These are phyloP conservation scores for Corythornis vintsioides DNA, from an alignment of 2,113 vertebrate species.

Conservation along the genomic window DNA sequence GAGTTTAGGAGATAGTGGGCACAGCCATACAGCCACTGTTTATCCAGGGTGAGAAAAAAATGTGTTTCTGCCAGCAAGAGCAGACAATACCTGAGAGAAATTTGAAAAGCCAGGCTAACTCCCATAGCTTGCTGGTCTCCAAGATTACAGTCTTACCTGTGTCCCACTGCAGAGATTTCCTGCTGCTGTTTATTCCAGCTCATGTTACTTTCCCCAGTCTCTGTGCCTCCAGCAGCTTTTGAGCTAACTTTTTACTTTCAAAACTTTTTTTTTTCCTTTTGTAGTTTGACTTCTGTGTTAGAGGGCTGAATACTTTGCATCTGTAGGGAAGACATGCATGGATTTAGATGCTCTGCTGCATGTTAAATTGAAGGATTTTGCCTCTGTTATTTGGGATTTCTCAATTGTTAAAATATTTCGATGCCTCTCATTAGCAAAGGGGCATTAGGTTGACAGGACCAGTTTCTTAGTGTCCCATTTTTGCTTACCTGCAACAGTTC, in stretches of 20 bases:
- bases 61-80: neutral
- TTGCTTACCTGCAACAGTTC: constrained; percentile 23
- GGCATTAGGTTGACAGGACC: neutral
- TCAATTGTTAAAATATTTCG: neutral
- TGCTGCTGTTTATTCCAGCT: neutral
- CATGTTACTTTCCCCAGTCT: neutral
- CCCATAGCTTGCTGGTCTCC: constrained; percentile 1
- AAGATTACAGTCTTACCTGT: neutral
- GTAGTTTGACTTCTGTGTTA: neutral
- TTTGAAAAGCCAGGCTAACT: constrained; percentile 1
- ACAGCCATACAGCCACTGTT: neutral
- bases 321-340: neutral
- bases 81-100: neutral
- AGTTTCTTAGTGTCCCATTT: neutral
- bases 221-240: constrained; percentile 28
- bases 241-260: constrained; percentile 14
- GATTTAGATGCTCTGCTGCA: neutral
- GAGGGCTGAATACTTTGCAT: neutral
- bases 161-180: neutral
- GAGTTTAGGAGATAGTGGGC: neutral
- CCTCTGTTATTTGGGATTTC: constrained; percentile 26
- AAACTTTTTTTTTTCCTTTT: neutral
- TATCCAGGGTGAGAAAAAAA: neutral
- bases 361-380: neutral
- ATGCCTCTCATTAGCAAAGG: neutral